Evolutionary conservation across 1,140 invertebrate genomes (phyloP).

Genomic region (Spodoptera litura): DNA sequence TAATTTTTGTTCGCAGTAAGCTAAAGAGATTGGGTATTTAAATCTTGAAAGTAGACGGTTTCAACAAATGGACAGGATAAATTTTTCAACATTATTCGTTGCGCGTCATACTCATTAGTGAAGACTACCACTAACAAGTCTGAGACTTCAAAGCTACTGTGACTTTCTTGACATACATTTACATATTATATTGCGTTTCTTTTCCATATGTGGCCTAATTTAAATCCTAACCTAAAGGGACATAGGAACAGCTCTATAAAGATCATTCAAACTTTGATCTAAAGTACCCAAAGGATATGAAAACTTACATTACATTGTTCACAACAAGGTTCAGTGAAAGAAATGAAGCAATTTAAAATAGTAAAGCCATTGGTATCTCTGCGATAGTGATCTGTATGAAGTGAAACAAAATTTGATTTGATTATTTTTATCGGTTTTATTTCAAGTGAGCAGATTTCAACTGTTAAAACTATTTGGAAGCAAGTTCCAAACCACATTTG

Average conservation of each 20-base stretch:
- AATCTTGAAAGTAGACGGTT: conserved; percentile 58
- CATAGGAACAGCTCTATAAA: no score
- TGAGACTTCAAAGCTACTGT: background rate
- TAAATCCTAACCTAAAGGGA: no score
- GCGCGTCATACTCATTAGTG: conserved; percentile 48
- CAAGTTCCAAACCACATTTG: background rate
- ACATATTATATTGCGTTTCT: background rate
- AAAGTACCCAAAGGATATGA: no score
- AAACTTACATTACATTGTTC: conserved; percentile 7
- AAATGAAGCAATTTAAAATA: background rate
- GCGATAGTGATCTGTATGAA: conserved; percentile 25
- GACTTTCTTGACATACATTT: background rate
- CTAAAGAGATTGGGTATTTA: conserved; percentile 60
- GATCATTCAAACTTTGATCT: no score
- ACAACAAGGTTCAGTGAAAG: conserved; percentile 4
- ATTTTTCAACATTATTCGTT: conserved; percentile 69
- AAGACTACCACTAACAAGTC: background rate
- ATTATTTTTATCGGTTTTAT: conserved; percentile 19
- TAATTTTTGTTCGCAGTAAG: conserved; percentile 63
- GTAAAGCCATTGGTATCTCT: conserved; percentile 1
- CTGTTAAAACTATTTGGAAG: background rate
- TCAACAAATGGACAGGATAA: conserved; percentile 64
- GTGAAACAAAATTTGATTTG: conserved; percentile 7
- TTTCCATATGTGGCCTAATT: no score
- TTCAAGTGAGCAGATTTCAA: background rate